phyloP scores from a whole-genome alignment of 2,113 vertebrate genomes.

The Grammomys surdaster region DNA sequence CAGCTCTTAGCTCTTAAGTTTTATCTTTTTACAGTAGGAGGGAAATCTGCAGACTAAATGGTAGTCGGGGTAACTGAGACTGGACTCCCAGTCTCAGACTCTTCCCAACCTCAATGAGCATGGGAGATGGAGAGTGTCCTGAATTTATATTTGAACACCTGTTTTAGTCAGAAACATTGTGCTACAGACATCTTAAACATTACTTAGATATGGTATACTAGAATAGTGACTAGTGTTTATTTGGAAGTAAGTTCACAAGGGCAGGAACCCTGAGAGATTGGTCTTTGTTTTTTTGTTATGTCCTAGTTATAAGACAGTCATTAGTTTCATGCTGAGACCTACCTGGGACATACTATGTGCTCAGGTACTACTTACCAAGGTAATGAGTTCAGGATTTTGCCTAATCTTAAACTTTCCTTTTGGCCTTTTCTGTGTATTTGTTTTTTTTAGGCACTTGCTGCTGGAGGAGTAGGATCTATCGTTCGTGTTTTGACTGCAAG shows the following conservation, averaged over 20 bases:
- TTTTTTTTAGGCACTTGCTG: constrained; percentile 93
- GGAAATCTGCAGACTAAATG: background rate
- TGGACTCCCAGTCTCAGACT: constrained; percentile 3
- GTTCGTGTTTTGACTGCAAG: constrained; percentile 97
- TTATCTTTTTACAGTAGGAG: background rate
- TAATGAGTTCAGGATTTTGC: background rate
- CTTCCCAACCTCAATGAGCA: background rate
- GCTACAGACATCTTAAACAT: background rate
- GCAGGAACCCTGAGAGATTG: background rate
- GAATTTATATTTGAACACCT: background rate
- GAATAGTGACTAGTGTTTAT: background rate
- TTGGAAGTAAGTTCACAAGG: background rate
- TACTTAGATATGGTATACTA: background rate
- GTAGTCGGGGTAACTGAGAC: background rate
- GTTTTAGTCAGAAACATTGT: constrained; percentile 10
- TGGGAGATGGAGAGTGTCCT: background rate
- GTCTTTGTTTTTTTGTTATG: background rate
- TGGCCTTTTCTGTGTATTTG: background rate
- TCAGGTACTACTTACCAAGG: background rate
- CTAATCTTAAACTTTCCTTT: constrained; percentile 12
- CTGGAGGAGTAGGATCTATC: constrained; percentile 96
- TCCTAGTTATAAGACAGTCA: background rate
- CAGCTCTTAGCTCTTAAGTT: constrained; percentile 15
- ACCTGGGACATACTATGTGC: background rate
- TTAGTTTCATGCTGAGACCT: background rate